These are phyloP conservation scores for Drosophila kikkawai DNA, from an alignment of 1,140 invertebrate genomes.

Conservation along the genomic window DNA sequence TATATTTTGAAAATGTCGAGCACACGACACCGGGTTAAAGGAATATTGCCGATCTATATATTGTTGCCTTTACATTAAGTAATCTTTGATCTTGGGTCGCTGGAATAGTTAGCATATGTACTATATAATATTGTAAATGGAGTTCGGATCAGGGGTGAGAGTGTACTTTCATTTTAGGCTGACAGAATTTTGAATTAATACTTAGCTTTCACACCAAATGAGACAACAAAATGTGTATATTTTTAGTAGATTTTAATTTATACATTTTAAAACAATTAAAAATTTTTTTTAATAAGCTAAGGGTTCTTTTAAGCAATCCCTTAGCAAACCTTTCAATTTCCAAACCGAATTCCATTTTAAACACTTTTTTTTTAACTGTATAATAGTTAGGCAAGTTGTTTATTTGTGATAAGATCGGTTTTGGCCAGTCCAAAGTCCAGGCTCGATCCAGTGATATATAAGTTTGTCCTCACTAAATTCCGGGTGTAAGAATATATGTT, in stretches of 20 bases:
- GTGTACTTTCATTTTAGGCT: not conserved
- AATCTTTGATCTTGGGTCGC: conserved; percentile 5
- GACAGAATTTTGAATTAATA: not conserved
- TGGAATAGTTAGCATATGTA: not conserved
- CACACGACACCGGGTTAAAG: not conserved
- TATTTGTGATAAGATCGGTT: conserved; percentile 65
- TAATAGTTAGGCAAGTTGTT: conserved; percentile 31
- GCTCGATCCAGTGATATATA: conserved; percentile 63
- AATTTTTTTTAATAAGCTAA: too few species aligned
- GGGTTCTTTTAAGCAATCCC: too few species aligned
- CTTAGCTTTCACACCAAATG: not conserved
- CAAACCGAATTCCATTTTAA: not conserved
- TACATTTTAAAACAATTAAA: not conserved
- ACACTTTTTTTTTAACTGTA: not conserved
- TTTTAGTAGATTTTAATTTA: not conserved
- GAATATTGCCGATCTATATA: conserved; percentile 7
- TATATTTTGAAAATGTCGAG: conserved; percentile 1
- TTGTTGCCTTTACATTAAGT: conserved; percentile 9
- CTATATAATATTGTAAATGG: not conserved
- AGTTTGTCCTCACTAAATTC: conserved; percentile 13
- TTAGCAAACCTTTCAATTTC: not conserved
- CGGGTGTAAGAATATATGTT: conserved; percentile 29
- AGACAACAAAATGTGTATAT: not conserved
- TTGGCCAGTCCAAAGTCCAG: not conserved
- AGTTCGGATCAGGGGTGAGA: not conserved